phyloP scores from a whole-genome alignment of 2,113 vertebrate genomes.

The Tylochromis polylepis region DNA sequence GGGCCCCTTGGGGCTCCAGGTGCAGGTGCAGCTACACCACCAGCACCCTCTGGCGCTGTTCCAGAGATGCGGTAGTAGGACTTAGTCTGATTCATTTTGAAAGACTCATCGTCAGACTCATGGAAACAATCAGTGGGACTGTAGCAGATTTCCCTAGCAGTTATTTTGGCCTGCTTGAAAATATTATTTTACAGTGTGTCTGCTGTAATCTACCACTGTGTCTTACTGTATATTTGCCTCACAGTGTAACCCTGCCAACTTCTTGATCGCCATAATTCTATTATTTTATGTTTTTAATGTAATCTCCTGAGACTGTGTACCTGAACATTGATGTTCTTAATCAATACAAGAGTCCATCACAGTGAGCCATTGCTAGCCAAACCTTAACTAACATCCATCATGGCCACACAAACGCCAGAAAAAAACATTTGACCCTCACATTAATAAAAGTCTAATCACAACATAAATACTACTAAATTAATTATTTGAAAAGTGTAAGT shows the following conservation, averaged over 20 bases:
- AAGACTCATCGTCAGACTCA: not conserved
- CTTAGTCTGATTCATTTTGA: conserved; percentile 5
- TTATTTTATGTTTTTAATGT: not conserved
- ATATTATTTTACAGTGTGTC: not conserved
- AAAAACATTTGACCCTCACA: rapidly evolving
- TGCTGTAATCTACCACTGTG: not conserved
- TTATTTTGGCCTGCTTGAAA: not conserved
- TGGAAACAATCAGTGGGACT: not conserved
- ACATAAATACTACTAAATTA: not conserved
- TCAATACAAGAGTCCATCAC: not conserved
- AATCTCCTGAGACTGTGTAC: not conserved
- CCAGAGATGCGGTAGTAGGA: not conserved
- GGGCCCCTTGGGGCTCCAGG: conserved; percentile 8
- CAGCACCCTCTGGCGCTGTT: conserved; percentile 48
- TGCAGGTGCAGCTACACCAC: conserved; percentile 21
- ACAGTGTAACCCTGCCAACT: not conserved
- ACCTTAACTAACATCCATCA: not conserved
- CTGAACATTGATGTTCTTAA: not conserved
- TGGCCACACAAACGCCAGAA: not conserved
- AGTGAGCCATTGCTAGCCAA: rapidly evolving
- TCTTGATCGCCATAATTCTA: not conserved
- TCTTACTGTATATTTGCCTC: not conserved
- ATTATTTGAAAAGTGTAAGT: not conserved
- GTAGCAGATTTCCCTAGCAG: not conserved
- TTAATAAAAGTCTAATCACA: not conserved